Percentiles rank a stretch among this genome's conserved stretches.
phyloP scores from a whole-genome alignment of 2,888 invertebrate species.

The Erynnis tages region DNA sequence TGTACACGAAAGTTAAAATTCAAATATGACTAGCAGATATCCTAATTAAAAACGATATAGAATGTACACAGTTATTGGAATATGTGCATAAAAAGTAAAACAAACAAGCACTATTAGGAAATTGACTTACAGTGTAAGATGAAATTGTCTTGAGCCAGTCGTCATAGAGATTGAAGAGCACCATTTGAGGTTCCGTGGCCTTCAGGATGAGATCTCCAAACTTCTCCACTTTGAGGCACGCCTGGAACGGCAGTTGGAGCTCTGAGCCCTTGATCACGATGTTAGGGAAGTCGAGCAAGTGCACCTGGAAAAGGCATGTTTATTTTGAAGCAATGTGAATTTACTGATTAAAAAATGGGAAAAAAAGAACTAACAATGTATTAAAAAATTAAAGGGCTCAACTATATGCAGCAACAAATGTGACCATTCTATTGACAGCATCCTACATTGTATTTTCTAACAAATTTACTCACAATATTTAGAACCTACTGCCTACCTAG shows the following conservation, averaged over 20 bases:
- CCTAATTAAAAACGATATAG: too few species aligned
- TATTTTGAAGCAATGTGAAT: not conserved
- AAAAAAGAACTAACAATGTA: too few species aligned
- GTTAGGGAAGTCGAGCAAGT: conserved; percentile 99
- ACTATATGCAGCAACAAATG: too few species aligned
- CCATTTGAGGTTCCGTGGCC: conserved; percentile 99
- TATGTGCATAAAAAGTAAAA: too few species aligned
- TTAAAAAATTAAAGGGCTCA: too few species aligned
- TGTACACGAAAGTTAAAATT: conserved; percentile 42
- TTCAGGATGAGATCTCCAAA: conserved; percentile 99
- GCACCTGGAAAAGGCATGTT: too few species aligned
- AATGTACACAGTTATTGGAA: too few species aligned
- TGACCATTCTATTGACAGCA: too few species aligned
- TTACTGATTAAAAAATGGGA: not conserved
- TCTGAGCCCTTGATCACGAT: conserved; percentile 99
- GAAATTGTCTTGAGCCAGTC: conserved; percentile 99
- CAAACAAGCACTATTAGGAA: too few species aligned
- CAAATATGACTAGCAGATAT: not conserved
- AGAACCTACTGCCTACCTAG: too few species aligned
- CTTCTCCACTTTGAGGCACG: conserved; percentile 99
- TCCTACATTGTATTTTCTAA: too few species aligned
- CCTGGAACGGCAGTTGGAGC: conserved; percentile 98
- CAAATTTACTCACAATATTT: too few species aligned
- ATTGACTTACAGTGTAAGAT: conserved; percentile 95
- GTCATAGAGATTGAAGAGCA: conserved; percentile 98